Evolutionary conservation across 2,797 vertebrate genomes (phyloP), one percentile per base, ranked within the genome.

Genomic region (Chaenodraco wilsoni): DNA sequence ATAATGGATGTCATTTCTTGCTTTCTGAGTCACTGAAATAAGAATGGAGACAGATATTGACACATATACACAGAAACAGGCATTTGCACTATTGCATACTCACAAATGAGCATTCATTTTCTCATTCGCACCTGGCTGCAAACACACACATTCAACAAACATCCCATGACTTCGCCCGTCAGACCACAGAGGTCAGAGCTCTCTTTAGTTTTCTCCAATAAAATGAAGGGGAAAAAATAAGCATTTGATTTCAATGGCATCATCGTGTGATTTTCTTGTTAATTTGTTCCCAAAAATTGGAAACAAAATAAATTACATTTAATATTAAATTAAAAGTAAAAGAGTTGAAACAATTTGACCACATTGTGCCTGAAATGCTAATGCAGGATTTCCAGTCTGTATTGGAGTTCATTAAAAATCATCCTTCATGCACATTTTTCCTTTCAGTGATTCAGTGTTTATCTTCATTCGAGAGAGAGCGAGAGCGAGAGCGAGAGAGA

Each of bases 261-360:
- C 75, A 33, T 73, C 10, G 45, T 60, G 60, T 75, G 73, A 89
- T 89, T 86, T 91, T 91, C 77, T 85, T 81, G 82, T 91, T 92
- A 88, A 89, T 91, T 91, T 90, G 84, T 91, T 93, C 88, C 92
- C 91, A 86, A 80, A 85, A 83, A 85, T 58, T 79, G 81, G 83
- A 80, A 90, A 88, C n/a, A 92, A 90, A 95, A 92, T 89, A 91
- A 91, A 93, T 93, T 91, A 93, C 81, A 93, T 81, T 88, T 85
- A 84, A 92, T 83, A 88, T 94, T 94, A 92, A 92, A 94, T 94
- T 94, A 93, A 93, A 93, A 93, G 84, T 88, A 90, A 92, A 92
- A 85, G 66, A 85, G 52, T 79, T 90, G 71, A 91, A 90, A 89
- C 72, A 33, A 86, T 92, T 90, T 79, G 84, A 91, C 88, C 89